These are phyloP conservation scores for Agrochola lychnidis DNA, from an alignment of 2,888 invertebrate species.

Conservation along the genomic window DNA sequence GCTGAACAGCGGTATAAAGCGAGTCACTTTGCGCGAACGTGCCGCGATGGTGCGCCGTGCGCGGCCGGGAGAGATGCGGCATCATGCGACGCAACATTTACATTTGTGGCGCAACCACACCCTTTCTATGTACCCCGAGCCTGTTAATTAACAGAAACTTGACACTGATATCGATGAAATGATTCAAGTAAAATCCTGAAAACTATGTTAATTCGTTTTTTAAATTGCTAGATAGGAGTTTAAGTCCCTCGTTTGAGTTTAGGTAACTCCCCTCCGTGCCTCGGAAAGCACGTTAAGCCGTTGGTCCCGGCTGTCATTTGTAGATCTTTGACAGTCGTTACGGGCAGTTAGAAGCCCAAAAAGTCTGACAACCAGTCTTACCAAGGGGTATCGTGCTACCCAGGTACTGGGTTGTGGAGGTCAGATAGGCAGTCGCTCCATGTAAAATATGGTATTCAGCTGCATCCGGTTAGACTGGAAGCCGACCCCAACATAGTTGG, in stretches of 20 bases:
- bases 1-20: conserved; percentile 15
- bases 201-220: background rate
- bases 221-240: background rate
- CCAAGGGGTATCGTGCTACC: too few relatives aligned
- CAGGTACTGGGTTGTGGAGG: too few relatives aligned
- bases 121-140: conserved; percentile 45
- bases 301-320: too few relatives aligned
- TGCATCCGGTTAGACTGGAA: too few relatives aligned
- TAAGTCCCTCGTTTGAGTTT: background rate
- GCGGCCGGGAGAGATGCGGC: conserved; percentile 19
- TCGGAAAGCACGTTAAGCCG: too few relatives aligned
- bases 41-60: conserved; percentile 26
- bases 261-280: too few relatives aligned
- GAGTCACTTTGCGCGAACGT: conserved; percentile 38
- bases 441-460: too few relatives aligned
- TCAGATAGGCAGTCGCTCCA: too few relatives aligned
- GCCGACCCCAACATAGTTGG: too few relatives aligned
- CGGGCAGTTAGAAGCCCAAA: too few relatives aligned
- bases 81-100: conserved; percentile 34
- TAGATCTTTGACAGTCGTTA: too few relatives aligned
- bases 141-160: conserved; percentile 41
- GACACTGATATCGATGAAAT: conserved; percentile 6
- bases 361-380: too few relatives aligned
- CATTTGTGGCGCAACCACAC: conserved; percentile 51
- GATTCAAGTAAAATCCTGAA: background rate